These are phyloP conservation scores for Patella vulgata DNA, from an alignment of 1,140 invertebrate species.

Conservation along the genomic window DNA sequence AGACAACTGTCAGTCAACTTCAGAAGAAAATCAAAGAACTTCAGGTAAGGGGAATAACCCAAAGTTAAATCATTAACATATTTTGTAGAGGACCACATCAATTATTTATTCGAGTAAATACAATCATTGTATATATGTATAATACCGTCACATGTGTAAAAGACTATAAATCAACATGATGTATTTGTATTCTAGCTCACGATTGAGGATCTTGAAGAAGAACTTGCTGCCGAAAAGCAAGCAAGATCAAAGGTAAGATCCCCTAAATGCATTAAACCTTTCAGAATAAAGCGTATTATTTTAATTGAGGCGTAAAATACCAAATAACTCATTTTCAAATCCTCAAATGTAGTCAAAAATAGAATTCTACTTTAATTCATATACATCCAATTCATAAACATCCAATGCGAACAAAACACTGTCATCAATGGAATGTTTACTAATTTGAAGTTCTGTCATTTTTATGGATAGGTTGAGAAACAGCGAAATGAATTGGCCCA, in stretches of 20 bases:
- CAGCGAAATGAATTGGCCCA: conserved; percentile 94
- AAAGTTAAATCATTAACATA: too few relatives aligned
- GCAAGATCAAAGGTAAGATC: conserved; percentile 80
- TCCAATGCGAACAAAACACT: neutral
- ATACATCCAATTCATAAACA: neutral
- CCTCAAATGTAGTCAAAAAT: neutral
- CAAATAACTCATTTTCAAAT: neutral
- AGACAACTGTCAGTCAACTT: conserved; percentile 90
- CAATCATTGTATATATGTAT: too few relatives aligned
- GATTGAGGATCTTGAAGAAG: conserved; percentile 96
- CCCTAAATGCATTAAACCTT: neutral
- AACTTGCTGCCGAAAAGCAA: conserved; percentile 95
- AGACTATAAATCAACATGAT: too few relatives aligned
- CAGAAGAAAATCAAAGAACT: conserved; percentile 99
- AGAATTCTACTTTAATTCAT: neutral
- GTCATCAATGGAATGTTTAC: neutral
- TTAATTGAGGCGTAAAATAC: neutral
- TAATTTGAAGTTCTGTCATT: too few relatives aligned
- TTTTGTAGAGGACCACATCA: too few relatives aligned
- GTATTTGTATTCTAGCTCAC: conserved; percentile 69
- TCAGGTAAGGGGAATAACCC: conserved; percentile 73
- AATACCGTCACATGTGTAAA: too few relatives aligned
- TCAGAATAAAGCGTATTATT: neutral
- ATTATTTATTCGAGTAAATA: too few relatives aligned
- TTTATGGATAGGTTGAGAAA: conserved; percentile 95